Conservation (phyloP, 2,888 invertebrate species). For the Labia minor region DNA sequence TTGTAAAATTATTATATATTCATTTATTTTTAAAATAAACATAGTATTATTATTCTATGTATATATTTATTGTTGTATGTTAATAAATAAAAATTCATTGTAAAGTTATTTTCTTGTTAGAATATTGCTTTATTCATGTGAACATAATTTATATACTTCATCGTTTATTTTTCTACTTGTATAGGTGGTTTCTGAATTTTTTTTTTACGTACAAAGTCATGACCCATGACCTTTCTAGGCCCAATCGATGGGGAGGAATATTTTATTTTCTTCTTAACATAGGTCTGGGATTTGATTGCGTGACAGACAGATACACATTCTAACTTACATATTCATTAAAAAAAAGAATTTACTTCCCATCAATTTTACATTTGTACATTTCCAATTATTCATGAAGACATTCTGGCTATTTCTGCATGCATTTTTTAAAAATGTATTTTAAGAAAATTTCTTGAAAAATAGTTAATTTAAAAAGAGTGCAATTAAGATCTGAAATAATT, state of each 20-base stretch:
- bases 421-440: not conserved
- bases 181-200: not conserved
- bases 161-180: no score
- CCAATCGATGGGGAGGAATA: not conserved
- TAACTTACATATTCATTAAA: not conserved
- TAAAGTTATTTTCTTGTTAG: no score
- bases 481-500: no score
- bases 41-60: no score
- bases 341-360: not conserved
- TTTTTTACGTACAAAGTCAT: not conserved
- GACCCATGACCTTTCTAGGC: not conserved
- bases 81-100: no score
- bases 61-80: no score
- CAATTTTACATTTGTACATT: not conserved
- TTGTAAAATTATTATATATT: no score
- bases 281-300: not conserved
- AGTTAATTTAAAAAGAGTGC: not conserved
- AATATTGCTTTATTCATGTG: no score
- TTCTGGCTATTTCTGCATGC: not conserved
- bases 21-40: no score
- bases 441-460: not conserved
- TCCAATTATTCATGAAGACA: not conserved
- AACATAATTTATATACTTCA: no score
- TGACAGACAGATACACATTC: not conserved
- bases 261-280: not conserved